Percentiles rank a stretch among this genome's conserved stretches.
These are phyloP conservation scores for Cepphus grylle DNA, from an alignment of 2,113 vertebrate species.

Conservation along the genomic window DNA sequence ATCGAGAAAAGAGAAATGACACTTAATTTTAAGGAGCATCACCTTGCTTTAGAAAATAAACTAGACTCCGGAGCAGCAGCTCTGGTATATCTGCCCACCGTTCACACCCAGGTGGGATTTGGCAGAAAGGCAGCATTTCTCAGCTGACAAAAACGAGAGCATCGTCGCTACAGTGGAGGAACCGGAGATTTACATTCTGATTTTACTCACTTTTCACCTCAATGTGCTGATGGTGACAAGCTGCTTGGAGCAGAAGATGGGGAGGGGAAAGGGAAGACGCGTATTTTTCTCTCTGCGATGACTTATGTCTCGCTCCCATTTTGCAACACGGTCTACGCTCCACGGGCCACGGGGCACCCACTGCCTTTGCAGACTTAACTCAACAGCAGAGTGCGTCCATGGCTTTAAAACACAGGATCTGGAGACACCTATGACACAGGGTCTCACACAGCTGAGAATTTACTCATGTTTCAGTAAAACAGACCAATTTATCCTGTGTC, in stretches of 20 bases:
- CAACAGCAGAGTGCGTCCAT: neutral
- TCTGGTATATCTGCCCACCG: neutral
- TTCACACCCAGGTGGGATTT: neutral
- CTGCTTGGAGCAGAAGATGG: neutral
- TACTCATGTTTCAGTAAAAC: neutral
- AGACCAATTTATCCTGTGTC: rapidly evolving
- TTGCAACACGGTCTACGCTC: rapidly evolving
- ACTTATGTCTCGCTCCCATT: neutral
- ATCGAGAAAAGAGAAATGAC: conserved; percentile 39
- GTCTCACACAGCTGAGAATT: neutral
- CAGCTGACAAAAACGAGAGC: neutral
- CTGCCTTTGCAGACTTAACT: neutral
- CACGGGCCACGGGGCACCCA: neutral
- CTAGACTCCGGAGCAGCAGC: neutral
- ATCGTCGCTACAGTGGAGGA: neutral
- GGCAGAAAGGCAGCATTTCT: neutral
- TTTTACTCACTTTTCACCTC: neutral
- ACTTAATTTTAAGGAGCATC: conserved; percentile 18
- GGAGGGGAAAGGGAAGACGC: rapidly evolving
- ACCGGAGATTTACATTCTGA: rapidly evolving
- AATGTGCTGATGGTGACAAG: neutral
- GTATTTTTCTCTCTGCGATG: neutral
- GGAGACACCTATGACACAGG: neutral
- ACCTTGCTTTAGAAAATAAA: conserved; percentile 9
- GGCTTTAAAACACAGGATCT: rapidly evolving